Evolutionary conservation across 2,888 invertebrate species (phyloP).

Genomic region (Tuta absoluta): DNA sequence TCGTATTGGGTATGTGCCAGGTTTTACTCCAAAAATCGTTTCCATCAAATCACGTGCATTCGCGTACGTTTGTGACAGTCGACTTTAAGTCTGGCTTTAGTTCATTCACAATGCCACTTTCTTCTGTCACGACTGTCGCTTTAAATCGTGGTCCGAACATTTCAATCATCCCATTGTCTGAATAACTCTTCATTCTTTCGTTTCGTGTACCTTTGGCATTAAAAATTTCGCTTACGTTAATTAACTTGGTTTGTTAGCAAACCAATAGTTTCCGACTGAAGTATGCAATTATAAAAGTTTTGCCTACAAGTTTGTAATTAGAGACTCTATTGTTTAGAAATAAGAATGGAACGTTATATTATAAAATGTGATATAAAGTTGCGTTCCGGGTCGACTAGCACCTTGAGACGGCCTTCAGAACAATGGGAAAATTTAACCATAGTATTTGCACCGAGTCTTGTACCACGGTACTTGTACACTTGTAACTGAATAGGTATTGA

Average conservation of each 20-base stretch:
- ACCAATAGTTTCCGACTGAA: background rate
- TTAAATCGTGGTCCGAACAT: slow-evolving; percentile 25
- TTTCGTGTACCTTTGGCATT: slow-evolving; percentile 8
- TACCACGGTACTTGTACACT: too few relatives aligned
- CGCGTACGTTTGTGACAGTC: slow-evolving; percentile 4
- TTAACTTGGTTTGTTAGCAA: too few relatives aligned
- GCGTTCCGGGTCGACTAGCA: slow-evolving; percentile 52
- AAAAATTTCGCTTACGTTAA: slow-evolving; percentile 31
- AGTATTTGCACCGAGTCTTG: slow-evolving; percentile 38
- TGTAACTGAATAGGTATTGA: too few relatives aligned
- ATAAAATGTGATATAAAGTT: slow-evolving; percentile 42
- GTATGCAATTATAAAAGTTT: slow-evolving; percentile 25
- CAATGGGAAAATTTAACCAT: slow-evolving; percentile 45
- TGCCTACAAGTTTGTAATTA: slow-evolving; percentile 33
- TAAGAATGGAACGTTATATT: slow-evolving; percentile 39
- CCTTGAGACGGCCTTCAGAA: slow-evolving; percentile 56
- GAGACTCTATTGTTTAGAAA: slow-evolving; percentile 36
- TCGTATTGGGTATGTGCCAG: slow-evolving; percentile 7
- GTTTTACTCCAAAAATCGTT: slow-evolving; percentile 5
- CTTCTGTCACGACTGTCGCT: slow-evolving; percentile 3
- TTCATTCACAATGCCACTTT: slow-evolving; percentile 16
- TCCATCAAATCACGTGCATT: slow-evolving; percentile 14
- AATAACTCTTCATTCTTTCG: background rate
- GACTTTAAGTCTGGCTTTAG: background rate
- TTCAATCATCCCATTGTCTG: slow-evolving; percentile 27